These are phyloP conservation scores for Drosophila barbarae DNA, from an alignment of 2,888 invertebrate species.

Conservation along the genomic window DNA sequence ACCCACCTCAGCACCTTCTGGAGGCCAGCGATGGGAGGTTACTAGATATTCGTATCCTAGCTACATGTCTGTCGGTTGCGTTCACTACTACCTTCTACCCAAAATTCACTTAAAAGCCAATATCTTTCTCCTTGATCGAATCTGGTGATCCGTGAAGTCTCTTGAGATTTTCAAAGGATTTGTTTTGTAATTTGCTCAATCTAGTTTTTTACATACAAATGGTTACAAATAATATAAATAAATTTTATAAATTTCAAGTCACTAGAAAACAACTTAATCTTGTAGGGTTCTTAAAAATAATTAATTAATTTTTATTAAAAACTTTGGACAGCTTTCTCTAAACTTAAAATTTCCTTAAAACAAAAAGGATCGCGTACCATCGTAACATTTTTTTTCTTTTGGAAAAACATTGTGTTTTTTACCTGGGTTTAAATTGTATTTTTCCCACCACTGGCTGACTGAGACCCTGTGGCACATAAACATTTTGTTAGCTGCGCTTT, in stretches of 20 bases:
- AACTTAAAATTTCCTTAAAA: neutral
- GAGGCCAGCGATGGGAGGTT: conserved; percentile 7
- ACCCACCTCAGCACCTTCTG: neutral
- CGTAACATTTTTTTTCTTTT: neutral
- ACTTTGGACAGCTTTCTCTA: too few species aligned
- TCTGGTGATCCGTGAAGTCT: neutral
- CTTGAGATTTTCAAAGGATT: neutral
- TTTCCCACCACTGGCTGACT: conserved; percentile 13
- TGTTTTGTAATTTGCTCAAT: neutral
- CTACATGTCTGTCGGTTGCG: neutral
- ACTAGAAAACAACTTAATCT: too few species aligned
- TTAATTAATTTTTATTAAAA: too few species aligned
- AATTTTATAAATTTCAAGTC: too few species aligned
- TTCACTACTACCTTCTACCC: neutral
- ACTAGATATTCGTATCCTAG: neutral
- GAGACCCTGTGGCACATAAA: conserved; percentile 55
- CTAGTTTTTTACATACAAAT: neutral
- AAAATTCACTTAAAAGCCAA: neutral
- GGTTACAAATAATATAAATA: neutral
- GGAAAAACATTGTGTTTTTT: neutral
- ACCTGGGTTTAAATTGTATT: neutral
- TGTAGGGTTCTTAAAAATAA: too few species aligned
- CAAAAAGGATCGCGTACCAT: neutral
- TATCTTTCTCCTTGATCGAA: neutral
- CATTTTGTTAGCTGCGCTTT: conserved; percentile 69